Evolutionary conservation across 2,113 vertebrate genomes (phyloP).

Genomic region (Malurus cyaneus): DNA sequence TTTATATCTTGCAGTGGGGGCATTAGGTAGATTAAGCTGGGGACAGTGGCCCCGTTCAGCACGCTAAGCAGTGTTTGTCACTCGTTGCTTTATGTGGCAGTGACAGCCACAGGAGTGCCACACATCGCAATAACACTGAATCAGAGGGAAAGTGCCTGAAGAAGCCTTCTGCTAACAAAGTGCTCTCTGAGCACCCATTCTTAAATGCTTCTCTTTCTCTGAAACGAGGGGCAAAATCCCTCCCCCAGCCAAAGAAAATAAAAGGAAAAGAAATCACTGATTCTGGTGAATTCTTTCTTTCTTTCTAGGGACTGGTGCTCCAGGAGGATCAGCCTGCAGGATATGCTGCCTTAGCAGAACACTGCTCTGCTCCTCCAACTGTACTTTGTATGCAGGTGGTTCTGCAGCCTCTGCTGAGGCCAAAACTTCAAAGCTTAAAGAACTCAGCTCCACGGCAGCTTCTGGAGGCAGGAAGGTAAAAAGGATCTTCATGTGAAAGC

Average conservation of each 20-base stretch:
- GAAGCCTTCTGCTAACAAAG: conserved; percentile 4
- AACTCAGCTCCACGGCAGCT: not conserved
- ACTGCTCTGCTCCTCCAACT: not conserved
- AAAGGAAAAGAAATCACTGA: not conserved
- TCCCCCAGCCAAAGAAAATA: not conserved
- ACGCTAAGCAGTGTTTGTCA: conserved; percentile 75
- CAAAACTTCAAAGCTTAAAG: not conserved
- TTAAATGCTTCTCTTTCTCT: conserved; percentile 16
- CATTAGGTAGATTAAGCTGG: conserved; percentile 80
- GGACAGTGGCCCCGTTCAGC: conserved; percentile 56
- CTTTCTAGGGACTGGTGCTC: not conserved
- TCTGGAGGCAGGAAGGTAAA: not conserved
- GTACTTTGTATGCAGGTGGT: not conserved
- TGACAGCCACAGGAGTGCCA: conserved; percentile 37
- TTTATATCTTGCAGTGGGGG: conserved; percentile 77
- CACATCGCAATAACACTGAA: conserved; percentile 6
- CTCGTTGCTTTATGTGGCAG: conserved; percentile 50
- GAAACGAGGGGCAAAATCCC: not conserved
- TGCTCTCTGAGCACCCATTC: not conserved
- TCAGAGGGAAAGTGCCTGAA: conserved; percentile 36
- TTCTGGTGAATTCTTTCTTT: not conserved
- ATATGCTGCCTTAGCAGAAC: not conserved
- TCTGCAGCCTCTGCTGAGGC: not conserved
- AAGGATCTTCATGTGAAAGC: not conserved
- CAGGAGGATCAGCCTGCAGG: not conserved